Conservation (phyloP, 2,888 invertebrate species). For the Parochlus steinenii region DNA sequence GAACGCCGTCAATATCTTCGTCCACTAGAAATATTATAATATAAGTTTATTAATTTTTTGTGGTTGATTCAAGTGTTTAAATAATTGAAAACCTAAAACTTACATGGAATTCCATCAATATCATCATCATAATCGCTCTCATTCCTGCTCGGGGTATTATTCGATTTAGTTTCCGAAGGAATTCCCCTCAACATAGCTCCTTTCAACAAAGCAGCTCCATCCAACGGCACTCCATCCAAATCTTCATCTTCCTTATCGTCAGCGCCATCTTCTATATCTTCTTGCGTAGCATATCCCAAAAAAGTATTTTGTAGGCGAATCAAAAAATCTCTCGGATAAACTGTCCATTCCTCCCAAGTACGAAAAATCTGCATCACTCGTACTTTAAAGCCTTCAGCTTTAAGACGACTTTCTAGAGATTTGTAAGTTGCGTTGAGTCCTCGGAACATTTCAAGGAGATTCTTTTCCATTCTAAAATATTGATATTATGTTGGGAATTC, state of each 20-base stretch:
- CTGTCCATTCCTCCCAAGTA: constrained; percentile 96
- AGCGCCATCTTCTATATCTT: constrained; percentile 25
- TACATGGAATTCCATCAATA: constrained; percentile 51
- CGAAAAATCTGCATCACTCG: constrained; percentile 77
- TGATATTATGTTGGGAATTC: constrained; percentile 4
- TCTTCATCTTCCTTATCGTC: constrained; percentile 44
- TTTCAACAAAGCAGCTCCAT: constrained; percentile 66
- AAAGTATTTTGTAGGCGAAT: constrained; percentile 78
- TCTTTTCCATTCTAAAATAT: constrained; percentile 56
- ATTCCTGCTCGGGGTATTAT: constrained; percentile 15
- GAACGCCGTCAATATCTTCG: constrained; percentile 60
- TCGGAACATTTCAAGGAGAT: constrained; percentile 60
- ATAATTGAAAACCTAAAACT: constrained; percentile 18
- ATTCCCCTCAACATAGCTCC: constrained; percentile 38
- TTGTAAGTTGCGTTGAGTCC: constrained; percentile 55
- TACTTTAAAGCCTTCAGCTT: constrained; percentile 92
- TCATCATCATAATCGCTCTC: constrained; percentile 36
- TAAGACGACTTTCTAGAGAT: constrained; percentile 63
- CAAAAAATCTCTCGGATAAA: constrained; percentile 87
- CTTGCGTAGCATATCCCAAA: constrained; percentile 45
- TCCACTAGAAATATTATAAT: constrained; percentile 35
- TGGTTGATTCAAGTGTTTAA: neutral
- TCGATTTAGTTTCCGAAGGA: constrained; percentile 19
- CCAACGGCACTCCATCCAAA: constrained; percentile 58
- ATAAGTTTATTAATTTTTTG: constrained; percentile 1